These are phyloP conservation scores for Conistra vaccinii DNA, from an alignment of 2,888 invertebrate species.

Conservation along the genomic window DNA sequence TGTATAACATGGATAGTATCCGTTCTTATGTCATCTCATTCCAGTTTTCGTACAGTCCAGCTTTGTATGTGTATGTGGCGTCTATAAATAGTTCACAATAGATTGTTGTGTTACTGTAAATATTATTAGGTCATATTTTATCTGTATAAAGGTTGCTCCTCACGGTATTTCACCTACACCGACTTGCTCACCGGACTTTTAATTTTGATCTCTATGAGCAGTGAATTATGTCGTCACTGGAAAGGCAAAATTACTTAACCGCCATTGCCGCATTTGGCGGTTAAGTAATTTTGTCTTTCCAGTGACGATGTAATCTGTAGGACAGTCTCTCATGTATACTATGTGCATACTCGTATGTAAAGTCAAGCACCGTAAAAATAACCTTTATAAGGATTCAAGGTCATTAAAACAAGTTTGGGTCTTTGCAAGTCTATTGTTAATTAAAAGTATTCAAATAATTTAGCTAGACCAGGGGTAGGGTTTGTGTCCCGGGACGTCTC, in stretches of 20 bases:
- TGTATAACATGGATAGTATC: not conserved
- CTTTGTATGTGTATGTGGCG: slow-evolving; percentile 17
- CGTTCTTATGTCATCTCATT: not conserved
- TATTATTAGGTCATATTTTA: not conserved
- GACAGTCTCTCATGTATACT: too few relatives aligned
- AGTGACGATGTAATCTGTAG: too few relatives aligned
- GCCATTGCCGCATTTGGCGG: too few relatives aligned
- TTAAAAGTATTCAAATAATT: too few relatives aligned
- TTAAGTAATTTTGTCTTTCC: too few relatives aligned
- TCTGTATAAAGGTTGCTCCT: not conserved
- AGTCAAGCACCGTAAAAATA: not conserved
- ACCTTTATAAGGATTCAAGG: not conserved
- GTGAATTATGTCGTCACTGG: too few relatives aligned
- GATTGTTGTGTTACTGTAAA: slow-evolving; percentile 7
- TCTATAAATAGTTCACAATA: slow-evolving; percentile 20
- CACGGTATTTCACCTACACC: not conserved
- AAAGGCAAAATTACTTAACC: too few relatives aligned
- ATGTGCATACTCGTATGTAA: not conserved
- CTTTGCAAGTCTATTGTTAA: not conserved
- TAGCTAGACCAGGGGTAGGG: too few relatives aligned
- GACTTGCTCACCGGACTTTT: not conserved
- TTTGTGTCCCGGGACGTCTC: too few relatives aligned
- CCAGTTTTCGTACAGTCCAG: not conserved
- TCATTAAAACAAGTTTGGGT: not conserved
- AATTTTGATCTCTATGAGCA: not conserved